These are phyloP conservation scores for Mormyrops boulengeri DNA, from an alignment of 2,797 vertebrate species.

Conservation along the genomic window DNA sequence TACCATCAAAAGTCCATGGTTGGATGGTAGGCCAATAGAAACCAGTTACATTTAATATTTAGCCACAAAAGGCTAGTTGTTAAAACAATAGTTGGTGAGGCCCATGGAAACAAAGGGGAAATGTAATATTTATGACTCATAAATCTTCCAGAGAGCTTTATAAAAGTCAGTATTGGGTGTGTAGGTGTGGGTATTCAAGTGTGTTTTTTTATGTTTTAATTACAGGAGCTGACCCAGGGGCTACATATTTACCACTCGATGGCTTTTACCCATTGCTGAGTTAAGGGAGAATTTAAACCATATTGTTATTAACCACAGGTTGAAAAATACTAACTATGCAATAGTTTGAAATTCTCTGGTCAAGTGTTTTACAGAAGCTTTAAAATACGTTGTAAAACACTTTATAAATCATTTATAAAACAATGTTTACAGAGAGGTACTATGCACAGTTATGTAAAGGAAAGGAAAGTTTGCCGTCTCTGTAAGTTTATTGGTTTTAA, in stretches of 20 bases:
- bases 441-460: background rate
- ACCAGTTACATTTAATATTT: slow-evolving; percentile 4
- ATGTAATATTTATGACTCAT: slow-evolving; percentile 7
- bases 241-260: background rate
- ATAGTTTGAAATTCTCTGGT: background rate
- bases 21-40: background rate
- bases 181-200: background rate
- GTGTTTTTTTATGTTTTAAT: background rate
- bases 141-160: background rate
- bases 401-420: background rate
- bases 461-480: background rate
- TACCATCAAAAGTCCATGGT: background rate
- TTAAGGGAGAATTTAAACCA: background rate
- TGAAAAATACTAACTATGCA: background rate
- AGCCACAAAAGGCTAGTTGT: background rate
- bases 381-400: background rate
- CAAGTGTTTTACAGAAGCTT: background rate
- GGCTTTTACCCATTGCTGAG: background rate
- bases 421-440: background rate
- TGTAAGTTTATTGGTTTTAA: background rate
- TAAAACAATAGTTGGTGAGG: background rate
- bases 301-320: background rate
- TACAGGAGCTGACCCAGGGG: background rate
- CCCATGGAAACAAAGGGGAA: background rate
- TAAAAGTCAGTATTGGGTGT: background rate